Evolutionary conservation across 2,797 vertebrate species (phyloP).

Genomic region (Uromys caudimaculatus): DNA sequence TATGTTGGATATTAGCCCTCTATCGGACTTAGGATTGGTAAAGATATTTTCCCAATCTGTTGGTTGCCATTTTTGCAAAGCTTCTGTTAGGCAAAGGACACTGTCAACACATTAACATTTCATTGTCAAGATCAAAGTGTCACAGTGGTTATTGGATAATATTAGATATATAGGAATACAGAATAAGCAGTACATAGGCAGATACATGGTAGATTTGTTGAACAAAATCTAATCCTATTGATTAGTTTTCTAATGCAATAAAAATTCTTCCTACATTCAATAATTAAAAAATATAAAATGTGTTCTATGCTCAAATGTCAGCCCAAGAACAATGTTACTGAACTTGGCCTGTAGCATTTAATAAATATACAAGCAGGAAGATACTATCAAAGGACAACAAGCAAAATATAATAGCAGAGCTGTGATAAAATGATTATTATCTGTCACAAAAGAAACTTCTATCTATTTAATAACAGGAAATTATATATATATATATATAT

Average conservation of each 20-base stretch:
- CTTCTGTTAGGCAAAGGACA: too few species aligned
- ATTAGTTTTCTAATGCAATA: background rate
- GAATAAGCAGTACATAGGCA: background rate
- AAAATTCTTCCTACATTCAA: background rate
- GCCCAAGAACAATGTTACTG: background rate
- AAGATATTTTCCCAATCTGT: too few species aligned
- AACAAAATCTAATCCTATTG: background rate
- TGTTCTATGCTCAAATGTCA: background rate
- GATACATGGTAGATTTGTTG: background rate
- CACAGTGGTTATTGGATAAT: background rate
- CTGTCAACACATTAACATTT: background rate
- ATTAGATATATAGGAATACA: background rate
- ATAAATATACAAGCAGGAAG: background rate
- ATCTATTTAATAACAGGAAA: too few species aligned
- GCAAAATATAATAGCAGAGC: too few species aligned
- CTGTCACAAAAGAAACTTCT: too few species aligned
- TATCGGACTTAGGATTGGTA: too few species aligned
- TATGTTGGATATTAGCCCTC: too few species aligned
- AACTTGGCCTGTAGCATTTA: background rate
- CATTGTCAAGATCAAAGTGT: background rate
- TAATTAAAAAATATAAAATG: background rate
- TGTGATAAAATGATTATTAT: too few species aligned
- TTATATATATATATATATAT: too few species aligned
- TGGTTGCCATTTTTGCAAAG: too few species aligned
- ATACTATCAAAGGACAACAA: background rate